phyloP scores from a whole-genome alignment of 2,113 vertebrate genomes.

The Amblyornis subalaris region DNA sequence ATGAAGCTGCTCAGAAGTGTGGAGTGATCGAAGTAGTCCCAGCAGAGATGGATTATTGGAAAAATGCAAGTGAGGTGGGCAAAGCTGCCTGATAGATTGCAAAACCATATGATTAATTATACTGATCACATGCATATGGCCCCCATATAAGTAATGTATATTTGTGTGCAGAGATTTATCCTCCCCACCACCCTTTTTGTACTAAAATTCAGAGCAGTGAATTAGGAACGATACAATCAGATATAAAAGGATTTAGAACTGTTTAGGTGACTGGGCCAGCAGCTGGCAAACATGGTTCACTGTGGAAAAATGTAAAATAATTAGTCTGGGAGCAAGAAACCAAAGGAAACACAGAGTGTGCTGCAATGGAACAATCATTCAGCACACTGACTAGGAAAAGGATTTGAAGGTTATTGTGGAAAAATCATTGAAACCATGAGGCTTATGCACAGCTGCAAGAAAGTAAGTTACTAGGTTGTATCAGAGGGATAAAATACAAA shows the following conservation, averaged over 20 bases:
- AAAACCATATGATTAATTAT: slow-evolving; percentile 63
- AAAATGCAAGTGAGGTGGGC: slow-evolving; percentile 50
- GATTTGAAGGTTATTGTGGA: slow-evolving; percentile 80
- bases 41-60: slow-evolving; percentile 48
- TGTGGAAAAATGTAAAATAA: slow-evolving; percentile 82
- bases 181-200: not conserved
- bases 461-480: slow-evolving; percentile 72
- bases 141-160: slow-evolving; percentile 28
- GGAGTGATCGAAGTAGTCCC: slow-evolving; percentile 45
- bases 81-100: slow-evolving; percentile 46
- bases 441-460: slow-evolving; percentile 77
- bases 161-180: slow-evolving; percentile 44
- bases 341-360: slow-evolving; percentile 44
- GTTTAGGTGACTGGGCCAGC: slow-evolving; percentile 74
- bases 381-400: slow-evolving; percentile 76
- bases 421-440: slow-evolving; percentile 77
- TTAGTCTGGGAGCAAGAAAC: slow-evolving; percentile 79
- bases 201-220: slow-evolving; percentile 45
- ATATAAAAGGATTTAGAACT: slow-evolving; percentile 58
- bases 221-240: slow-evolving; percentile 42
- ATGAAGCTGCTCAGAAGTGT: slow-evolving; percentile 34
- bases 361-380: slow-evolving; percentile 74
- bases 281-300: slow-evolving; percentile 74
- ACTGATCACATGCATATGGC: slow-evolving; percentile 47
- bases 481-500: slow-evolving; percentile 71